A percentile compares a stretch with the other conserved stretches of the same genome.
Conservation (phyloP, 2,113 vertebrate species). For the Arvicanthis niloticus region DNA sequence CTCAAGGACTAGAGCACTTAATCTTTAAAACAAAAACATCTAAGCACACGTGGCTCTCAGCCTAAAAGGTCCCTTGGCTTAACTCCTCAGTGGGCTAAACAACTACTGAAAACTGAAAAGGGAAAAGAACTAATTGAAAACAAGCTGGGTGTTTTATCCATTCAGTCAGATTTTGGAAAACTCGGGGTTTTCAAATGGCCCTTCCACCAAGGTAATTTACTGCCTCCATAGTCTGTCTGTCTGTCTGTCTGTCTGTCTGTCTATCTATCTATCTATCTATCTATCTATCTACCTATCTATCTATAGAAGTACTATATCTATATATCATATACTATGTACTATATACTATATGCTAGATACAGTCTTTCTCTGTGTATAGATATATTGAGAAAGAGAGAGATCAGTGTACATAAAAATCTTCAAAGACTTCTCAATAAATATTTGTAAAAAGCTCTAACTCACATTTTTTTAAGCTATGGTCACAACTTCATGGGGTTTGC, state of each 20-base stretch:
- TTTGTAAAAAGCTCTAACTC: neutral
- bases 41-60: neutral
- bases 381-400: neutral
- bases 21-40: neutral
- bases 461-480: neutral
- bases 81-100: neutral
- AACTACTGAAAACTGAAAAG: neutral
- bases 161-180: neutral
- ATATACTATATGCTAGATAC: too few species aligned
- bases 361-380: neutral
- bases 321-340: too few species aligned
- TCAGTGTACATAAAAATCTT: neutral
- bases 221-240: neutral
- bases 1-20: neutral
- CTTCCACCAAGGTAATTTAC: neutral
- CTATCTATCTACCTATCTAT: too few species aligned
- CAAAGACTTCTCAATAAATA: neutral
- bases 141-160: neutral
- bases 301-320: too few species aligned
- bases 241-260: too few species aligned
- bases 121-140: neutral
- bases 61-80: neutral
- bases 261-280: too few species aligned
- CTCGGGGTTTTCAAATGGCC: neutral
- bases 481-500: neutral